Base-by-base conservation (phyloP, 37 sponge, comb jelly and placozoan genomes). In the Eunapius fragilis region DNA sequence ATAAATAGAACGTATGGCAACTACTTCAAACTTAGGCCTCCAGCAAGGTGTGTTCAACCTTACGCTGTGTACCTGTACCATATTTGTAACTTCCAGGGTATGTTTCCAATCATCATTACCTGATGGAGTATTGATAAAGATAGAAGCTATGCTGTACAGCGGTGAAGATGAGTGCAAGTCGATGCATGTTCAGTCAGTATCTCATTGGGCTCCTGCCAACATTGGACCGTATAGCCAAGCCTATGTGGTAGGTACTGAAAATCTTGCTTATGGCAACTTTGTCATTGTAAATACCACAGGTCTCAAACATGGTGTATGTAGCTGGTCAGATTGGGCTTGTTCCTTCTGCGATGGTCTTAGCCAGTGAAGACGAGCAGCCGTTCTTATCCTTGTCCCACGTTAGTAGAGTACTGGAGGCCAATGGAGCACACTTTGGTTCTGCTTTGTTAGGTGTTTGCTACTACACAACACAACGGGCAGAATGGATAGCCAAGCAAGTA, bases 211-310 rank as follows among this genome's bases (percentile, higher is more conserved):
- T 3, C 94, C 96, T 35, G 96, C 94, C 14, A 96, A 96, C 67
- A 96, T 96, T 82, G 96, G 96, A 0, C 96, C 96, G 9, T 96
- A 96, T 75, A 91, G 95, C 41, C 96, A 96, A 70, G 92, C 95
- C 13, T 85, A 86, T 48, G 84, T 68, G 26, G 94, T 91, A 67
- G 48, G 87, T 47, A 33, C 25, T 78, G 25, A 28, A 11, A 12
- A 50, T 50, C 9, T 45, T 26, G 41, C 41, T 41, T 41, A 41
- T 9, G 6, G 3, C 6, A 6, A 41, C 41, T 41, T 3, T 9
- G 41, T 9, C 71, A 11, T 9, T 31, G 50, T 9, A 17, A 73
- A 38, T n/a, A 5, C 30, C 26, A 17, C 75, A 94, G 95, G 76
- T 84, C 0, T 49, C 48, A 3, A 25, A 72, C 6, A 9, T 85